A percentile compares a stretch with the other conserved stretches of the same genome.
phyloP scores from a whole-genome alignment of 2,888 invertebrate species.

The Trissolcus japonicus region DNA sequence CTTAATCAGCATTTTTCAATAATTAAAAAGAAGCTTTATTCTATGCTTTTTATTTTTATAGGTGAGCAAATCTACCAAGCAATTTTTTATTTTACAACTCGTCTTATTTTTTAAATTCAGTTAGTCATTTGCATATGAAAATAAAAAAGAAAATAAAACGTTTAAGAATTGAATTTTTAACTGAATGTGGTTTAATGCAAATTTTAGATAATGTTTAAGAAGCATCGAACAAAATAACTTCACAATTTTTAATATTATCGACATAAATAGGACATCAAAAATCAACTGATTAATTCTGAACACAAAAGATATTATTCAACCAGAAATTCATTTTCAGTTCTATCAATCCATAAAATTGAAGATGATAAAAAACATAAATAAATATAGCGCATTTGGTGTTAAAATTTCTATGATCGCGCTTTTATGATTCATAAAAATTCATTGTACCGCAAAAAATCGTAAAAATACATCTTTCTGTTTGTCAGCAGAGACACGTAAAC shows the following conservation, averaged over 20 bases:
- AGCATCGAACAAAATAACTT: too few relatives aligned
- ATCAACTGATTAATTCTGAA: not conserved
- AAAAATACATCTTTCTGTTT: constrained; percentile 27
- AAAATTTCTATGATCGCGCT: constrained; percentile 34
- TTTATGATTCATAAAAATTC: constrained; percentile 44
- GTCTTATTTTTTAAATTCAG: too few relatives aligned
- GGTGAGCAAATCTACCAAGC: too few relatives aligned
- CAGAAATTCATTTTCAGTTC: constrained; percentile 15
- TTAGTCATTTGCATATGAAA: too few relatives aligned
- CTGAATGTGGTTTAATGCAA: too few relatives aligned
- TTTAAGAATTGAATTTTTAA: too few relatives aligned
- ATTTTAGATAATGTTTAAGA: too few relatives aligned
- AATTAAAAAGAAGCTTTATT: too few relatives aligned
- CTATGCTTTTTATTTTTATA: not conserved
- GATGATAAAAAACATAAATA: constrained; percentile 37
- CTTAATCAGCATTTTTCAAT: too few relatives aligned
- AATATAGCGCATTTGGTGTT: constrained; percentile 34
- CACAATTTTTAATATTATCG: not conserved
- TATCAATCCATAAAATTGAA: constrained; percentile 18
- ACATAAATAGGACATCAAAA: not conserved
- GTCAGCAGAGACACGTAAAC: constrained; percentile 13
- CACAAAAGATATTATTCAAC: not conserved
- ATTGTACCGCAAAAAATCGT: constrained; percentile 22
- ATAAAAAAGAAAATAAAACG: too few relatives aligned
- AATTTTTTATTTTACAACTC: too few relatives aligned